Base-by-base conservation (phyloP, 1,140 invertebrate genomes). In the Cydia amplana region DNA sequence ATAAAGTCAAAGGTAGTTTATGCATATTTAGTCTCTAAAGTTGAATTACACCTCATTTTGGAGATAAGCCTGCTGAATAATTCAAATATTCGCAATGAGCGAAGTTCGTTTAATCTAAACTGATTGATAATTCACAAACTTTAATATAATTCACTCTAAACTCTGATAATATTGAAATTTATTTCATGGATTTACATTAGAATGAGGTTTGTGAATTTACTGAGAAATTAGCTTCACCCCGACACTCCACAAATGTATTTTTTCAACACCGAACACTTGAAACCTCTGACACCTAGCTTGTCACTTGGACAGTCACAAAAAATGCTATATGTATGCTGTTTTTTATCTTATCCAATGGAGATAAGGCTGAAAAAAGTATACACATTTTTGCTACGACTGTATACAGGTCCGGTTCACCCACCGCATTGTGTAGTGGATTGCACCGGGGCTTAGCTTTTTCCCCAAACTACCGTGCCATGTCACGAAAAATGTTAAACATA, bases 91-190 rank as follows among this genome's bases (percentile, higher is more conserved):
- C 28, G 36, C 32, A 18, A n/a, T 36, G 23, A 36, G 14, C 65
- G 14, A 70, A 70, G 65, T 70, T 70, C 65, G 28, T 36, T 70
- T 70, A 32, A 40, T 70, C 32, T 36, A 36, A 70, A 70, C 65
- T 70, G 28, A 70, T 70, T 70, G 25, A 36, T 70, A 70, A 70
- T 70, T 70, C 65, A 70, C 65, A 70, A 70, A 70, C 65, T 70
- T 70, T 28, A 65, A 70, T 70, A 36, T 36, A 40, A 70, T 23
- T 60, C 55, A 23, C 55, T 60, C 20, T 20, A 60, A 60, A 60
- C 55, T 23, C 55, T 23, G 55, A 60, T 60, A 6, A 23, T 60
- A 60, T 60, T 60, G 55, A 60, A 60, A 60, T 60, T 36, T 36
- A 67, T 36, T 67, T 67, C 25, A 16, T 67, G 64, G 36, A 67